These are phyloP conservation scores for Corvus cornix DNA, from an alignment of 2,113 vertebrate species.

Conservation along the genomic window DNA sequence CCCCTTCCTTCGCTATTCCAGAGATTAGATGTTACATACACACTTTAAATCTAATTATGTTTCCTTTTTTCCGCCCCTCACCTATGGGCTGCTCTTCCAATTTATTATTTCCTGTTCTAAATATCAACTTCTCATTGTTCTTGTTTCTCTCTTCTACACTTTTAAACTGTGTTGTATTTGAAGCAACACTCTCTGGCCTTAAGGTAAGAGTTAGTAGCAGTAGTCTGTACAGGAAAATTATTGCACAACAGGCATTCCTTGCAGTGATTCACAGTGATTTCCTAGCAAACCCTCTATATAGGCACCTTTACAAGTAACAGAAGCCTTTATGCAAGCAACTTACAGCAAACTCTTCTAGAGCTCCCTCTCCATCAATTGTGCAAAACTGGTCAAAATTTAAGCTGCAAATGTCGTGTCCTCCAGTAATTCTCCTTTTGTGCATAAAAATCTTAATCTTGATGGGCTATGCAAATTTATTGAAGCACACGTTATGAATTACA, in stretches of 20 bases:
- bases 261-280: not conserved
- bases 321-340: not conserved
- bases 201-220: not conserved
- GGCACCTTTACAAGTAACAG: not conserved
- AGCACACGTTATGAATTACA: rapidly evolving
- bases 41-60: not conserved
- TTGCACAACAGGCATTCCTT: not conserved
- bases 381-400: not conserved
- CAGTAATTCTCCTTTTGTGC: not conserved
- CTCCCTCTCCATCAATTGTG: not conserved
- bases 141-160: not conserved
- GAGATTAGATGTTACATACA: not conserved
- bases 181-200: not conserved
- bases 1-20: not conserved
- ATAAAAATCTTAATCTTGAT: not conserved
- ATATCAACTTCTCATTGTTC: not conserved
- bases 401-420: not conserved
- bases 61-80: not conserved
- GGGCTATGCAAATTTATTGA: not conserved
- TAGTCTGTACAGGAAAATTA: not conserved
- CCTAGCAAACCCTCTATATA: not conserved
- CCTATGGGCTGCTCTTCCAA: not conserved
- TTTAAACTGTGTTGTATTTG: not conserved
- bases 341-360: not conserved
- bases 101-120: not conserved